phyloP scores from a whole-genome alignment of 2,797 vertebrate species.

The Diplodus sargus region DNA sequence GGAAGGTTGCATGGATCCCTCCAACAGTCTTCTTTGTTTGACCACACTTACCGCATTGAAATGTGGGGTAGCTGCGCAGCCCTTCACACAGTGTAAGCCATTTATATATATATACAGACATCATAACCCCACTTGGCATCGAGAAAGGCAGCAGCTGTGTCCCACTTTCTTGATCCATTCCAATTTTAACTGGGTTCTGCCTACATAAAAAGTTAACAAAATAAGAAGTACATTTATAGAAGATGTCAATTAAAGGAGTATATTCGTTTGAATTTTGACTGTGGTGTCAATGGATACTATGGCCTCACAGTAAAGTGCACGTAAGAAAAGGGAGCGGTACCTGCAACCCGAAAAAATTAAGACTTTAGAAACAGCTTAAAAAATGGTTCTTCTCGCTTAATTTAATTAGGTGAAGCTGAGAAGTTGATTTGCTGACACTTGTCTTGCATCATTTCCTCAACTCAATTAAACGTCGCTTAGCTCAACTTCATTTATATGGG shows the following conservation, averaged over 20 bases:
- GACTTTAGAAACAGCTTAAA: background rate
- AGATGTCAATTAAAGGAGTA: background rate
- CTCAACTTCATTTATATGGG: background rate
- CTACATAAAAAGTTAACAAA: background rate
- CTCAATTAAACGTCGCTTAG: background rate
- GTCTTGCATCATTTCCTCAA: background rate
- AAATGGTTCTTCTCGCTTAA: background rate
- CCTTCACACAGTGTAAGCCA: background rate
- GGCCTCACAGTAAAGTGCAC: background rate
- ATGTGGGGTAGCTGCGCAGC: background rate
- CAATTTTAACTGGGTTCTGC: constrained; percentile 38
- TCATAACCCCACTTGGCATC: constrained; percentile 22
- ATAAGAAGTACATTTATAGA: constrained; percentile 17
- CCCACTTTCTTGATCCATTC: constrained; percentile 36
- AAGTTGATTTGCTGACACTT: background rate
- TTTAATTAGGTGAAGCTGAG: background rate
- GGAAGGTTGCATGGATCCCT: background rate
- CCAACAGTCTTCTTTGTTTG: background rate
- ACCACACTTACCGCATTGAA: background rate
- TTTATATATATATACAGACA: background rate
- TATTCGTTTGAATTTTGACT: constrained; percentile 1
- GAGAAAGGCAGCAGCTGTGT: constrained; percentile 39
- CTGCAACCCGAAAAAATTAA: background rate
- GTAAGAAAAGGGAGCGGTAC: background rate
- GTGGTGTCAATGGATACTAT: background rate